These are phyloP conservation scores for Popillia japonica DNA, from an alignment of 1,140 invertebrate species.

Conservation along the genomic window DNA sequence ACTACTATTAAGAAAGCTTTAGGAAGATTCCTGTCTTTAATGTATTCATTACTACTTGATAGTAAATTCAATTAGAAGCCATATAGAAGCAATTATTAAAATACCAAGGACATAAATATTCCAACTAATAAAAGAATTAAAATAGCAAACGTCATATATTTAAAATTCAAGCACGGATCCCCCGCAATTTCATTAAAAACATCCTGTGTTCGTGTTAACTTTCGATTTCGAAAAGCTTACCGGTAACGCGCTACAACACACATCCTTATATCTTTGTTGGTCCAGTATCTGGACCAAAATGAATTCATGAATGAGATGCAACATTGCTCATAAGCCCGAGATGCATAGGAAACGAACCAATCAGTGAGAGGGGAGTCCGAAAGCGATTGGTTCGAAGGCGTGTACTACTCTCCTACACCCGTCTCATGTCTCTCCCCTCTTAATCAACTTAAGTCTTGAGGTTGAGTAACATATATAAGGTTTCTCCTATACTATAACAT, in stretches of 20 bases:
- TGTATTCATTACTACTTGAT: no score
- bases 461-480: constrained; percentile 50
- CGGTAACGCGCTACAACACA: not conserved
- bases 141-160: no score
- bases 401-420: constrained; percentile 38
- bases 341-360: constrained; percentile 42
- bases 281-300: constrained; percentile 42
- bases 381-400: constrained; percentile 38
- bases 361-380: constrained; percentile 37
- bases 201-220: not conserved
- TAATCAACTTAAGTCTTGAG: constrained; percentile 47
- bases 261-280: constrained; percentile 1
- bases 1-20: no score
- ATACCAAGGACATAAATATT: no score
- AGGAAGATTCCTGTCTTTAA: no score
- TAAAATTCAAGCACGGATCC: no score
- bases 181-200: no score
- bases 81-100: no score
- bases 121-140: no score
- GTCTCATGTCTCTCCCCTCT: constrained; percentile 42
- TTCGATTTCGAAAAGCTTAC: constrained; percentile 18
- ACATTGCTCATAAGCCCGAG: constrained; percentile 24
- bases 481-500: constrained; percentile 45
- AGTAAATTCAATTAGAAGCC: no score
- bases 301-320: constrained; percentile 45